Base-by-base conservation (phyloP, 2,113 vertebrate genomes). In the Sphyrna mokarran region DNA sequence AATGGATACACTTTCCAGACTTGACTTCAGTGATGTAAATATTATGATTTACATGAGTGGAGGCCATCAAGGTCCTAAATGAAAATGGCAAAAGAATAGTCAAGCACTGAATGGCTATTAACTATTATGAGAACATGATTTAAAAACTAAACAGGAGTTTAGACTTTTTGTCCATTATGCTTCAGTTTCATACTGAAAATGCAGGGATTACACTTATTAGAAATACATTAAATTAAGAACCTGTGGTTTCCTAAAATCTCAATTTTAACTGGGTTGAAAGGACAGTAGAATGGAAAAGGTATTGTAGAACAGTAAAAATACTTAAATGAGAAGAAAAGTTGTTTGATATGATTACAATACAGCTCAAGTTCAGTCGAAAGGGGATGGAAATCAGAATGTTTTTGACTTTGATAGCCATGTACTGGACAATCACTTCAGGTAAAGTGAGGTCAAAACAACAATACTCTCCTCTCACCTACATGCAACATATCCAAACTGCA, bases 11-110 rank as follows among this genome's bases (percentile, higher is more conserved):
- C 96, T 98, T 99, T 96, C 99, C 99, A 11, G 99, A 99, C 98
- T 99, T 99, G 97, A 99, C 99, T 96, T 99, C 99, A 16, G 99
- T 99, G 96, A 99, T 99, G 97, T 99, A 99, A 96, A 99, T 99
- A 97, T 99, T 99, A 97, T 99, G 99, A 96, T 99, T 99, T 96
- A 99, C 99, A 0, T 99, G 99, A n/a, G 99, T 99, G 96, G 99
- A 99, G 93, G 99, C 99, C 98, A 99, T 98, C 0, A 99, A 97
- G 10, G 99, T 99, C 98, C 99, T 99, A 83, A 6, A 63, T 70
- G 16, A 95, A 96, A 63, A 95, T 87, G 96, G 85, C 96, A 96
- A 10, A 66, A 33, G 95, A 4, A 16, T 14, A 70, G 69, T 72
- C 69, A 95, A 72, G 26, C 9, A 76, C 13, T 68, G 8, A 72